Evolutionary conservation across 1,140 invertebrate species (phyloP).

Genomic region (Aleiodes sp.): DNA sequence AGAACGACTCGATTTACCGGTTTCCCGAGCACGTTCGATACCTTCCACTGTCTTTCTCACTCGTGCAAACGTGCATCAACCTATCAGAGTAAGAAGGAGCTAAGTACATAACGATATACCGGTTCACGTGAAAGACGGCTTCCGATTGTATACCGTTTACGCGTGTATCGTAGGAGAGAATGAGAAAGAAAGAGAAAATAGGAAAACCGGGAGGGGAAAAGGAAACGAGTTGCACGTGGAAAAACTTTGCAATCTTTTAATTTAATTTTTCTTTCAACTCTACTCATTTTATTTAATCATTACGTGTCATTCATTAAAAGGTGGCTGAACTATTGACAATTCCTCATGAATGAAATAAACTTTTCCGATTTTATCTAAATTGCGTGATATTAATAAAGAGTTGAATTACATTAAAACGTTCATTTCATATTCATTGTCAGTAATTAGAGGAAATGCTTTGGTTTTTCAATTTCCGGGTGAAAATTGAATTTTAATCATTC

Average conservation of each 20-base stretch:
- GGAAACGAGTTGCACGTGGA: conserved; percentile 5
- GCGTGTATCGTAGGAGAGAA: not conserved
- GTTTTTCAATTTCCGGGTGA: no score
- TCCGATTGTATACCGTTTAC: conserved; percentile 33
- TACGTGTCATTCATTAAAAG: no score
- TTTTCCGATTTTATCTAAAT: no score
- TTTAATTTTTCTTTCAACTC: no score
- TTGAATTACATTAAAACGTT: no score
- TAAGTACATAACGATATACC: conserved; percentile 35
- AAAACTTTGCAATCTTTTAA: not conserved
- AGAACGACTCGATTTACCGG: conserved; percentile 36
- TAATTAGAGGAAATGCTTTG: no score
- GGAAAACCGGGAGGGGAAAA: not conserved
- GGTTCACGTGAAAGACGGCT: conserved; percentile 32
- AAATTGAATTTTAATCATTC: no score
- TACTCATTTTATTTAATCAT: no score
- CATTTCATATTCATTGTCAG: no score
- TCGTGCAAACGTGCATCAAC: not conserved
- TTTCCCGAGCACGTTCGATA: conserved; percentile 33
- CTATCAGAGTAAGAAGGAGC: conserved; percentile 9
- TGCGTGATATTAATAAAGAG: no score
- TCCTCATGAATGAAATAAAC: no score
- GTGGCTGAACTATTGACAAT: no score
- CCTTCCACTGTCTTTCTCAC: not conserved
- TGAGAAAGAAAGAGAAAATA: not conserved